Evolutionary conservation across 2,797 vertebrate genomes (phyloP).

Genomic region (Myotis planiceps): DNA sequence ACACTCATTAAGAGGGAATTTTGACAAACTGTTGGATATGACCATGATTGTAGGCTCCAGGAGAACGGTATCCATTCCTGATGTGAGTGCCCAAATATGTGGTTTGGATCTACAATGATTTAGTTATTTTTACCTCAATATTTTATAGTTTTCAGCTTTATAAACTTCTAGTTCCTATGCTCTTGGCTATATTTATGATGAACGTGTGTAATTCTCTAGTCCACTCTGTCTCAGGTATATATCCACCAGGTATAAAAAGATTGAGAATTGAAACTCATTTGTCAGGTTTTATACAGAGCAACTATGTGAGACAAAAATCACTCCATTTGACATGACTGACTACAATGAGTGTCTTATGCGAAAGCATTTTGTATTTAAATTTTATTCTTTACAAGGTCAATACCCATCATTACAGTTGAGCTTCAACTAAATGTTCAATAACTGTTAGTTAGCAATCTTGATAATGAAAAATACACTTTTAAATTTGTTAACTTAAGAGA

Average conservation of each 20-base stretch:
- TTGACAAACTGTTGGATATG: neutral
- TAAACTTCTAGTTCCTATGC: neutral
- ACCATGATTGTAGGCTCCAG: neutral
- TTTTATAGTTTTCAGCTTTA: neutral
- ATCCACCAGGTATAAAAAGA: neutral
- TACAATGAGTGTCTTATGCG: neutral
- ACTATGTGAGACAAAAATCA: neutral
- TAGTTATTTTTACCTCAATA: neutral
- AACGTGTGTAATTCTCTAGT: neutral
- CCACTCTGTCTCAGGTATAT: neutral
- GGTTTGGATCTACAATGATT: neutral
- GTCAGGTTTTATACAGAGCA: neutral
- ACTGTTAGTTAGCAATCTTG: conserved; percentile 46
- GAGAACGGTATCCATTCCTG: fast-evolving
- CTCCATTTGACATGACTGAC: neutral
- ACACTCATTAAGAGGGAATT: neutral
- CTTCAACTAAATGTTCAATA: conserved; percentile 32
- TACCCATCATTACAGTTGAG: neutral
- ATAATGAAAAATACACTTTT: conserved; percentile 51
- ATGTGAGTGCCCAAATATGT: neutral
- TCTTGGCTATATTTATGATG: neutral
- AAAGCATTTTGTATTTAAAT: conserved; percentile 13
- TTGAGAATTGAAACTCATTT: neutral
- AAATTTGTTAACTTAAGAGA: conserved; percentile 45
- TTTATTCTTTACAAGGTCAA: conserved; percentile 58